Base-by-base conservation (phyloP, 35 echinoderm and acorn worm species). In the Ophioderma brevispina region DNA sequence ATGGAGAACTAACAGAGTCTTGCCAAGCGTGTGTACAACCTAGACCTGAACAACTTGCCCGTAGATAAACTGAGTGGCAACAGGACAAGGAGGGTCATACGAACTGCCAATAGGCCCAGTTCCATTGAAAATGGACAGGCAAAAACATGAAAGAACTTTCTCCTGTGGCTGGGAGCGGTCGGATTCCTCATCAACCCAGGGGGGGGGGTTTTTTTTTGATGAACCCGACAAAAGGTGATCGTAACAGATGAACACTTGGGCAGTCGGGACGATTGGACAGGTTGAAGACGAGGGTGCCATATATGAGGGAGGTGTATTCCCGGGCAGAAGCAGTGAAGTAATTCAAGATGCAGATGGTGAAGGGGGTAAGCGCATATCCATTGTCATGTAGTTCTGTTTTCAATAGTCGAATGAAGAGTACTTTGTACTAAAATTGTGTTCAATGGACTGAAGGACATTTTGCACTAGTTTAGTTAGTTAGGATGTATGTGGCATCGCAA, bases 1-100 rank as follows among this genome's bases (percentile, higher is more conserved):
- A 99, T 99, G 97, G 97, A 95, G 25, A 99, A 21, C 50, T 99
- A 85, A 99, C 97, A 92, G 90, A 86, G 87, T 99, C 1, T 79
- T 99, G 90, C 97, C 59, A 90, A 85, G 46, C 90, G 88, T 13
- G 97, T 99, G n/a, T 99, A 99, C 75, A 42, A 81, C 78, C 38
- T 99, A 0, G 97, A 99, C 91, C 79, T 99, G 32, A 93, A 82
- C 70, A 92, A 94, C 81, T 86, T 99, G 17, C 97, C 97, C 38
- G 85, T 99, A 79, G 93, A 99, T 52, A 99, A 95, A 56, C 91
- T 99, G 17, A 87, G 84, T 34, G 97, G 95, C 56, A 90, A 95
- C 81, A 92, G 89, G 80, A 85, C 83, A 75, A 95, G 87, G 63
- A 89, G 94, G 38, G 38, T 90, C 1, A 90, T 84, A 4, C 84